phyloP scores from a whole-genome alignment of 2,797 vertebrate species.

The Thalassophryne amazonica region DNA sequence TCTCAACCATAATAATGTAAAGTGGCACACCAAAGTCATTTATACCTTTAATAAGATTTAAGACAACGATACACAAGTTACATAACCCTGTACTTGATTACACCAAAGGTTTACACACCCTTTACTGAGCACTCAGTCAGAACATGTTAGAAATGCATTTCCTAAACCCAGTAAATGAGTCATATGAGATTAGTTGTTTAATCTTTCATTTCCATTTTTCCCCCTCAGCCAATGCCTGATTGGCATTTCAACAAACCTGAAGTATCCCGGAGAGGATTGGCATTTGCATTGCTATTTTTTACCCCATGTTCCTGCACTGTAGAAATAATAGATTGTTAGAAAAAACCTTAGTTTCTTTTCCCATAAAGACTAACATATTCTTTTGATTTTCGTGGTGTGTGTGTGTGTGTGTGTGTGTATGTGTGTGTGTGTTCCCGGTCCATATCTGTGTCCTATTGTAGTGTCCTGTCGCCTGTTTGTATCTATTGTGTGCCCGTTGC shows the following conservation, averaged over 20 bases:
- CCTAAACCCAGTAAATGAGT: constrained; percentile 37
- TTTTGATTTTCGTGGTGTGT: too few relatives aligned
- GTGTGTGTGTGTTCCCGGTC: too few relatives aligned
- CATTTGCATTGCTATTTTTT: constrained; percentile 36
- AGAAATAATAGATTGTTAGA: constrained; percentile 31
- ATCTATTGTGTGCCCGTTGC: too few relatives aligned
- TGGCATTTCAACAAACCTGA: constrained; percentile 62
- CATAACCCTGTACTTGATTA: too few relatives aligned
- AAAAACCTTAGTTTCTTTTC: too few relatives aligned
- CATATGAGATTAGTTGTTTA: constrained; percentile 42
- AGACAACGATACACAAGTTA: background rate
- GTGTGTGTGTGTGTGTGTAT: too few relatives aligned
- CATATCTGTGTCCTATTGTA: too few relatives aligned
- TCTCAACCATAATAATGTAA: constrained; percentile 51
- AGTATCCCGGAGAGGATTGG: constrained; percentile 37
- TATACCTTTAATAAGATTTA: constrained; percentile 38
- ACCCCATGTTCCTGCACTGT: constrained; percentile 23
- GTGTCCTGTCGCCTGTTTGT: too few relatives aligned
- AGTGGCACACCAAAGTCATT: constrained; percentile 35
- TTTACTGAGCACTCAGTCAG: too few relatives aligned
- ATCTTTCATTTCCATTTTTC: constrained; percentile 46
- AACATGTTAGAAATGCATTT: constrained; percentile 29
- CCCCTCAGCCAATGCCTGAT: constrained; percentile 41
- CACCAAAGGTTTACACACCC: too few relatives aligned
- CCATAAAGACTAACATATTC: too few relatives aligned